Conservation (phyloP, 2,888 invertebrate genomes). For the Lobophora halterata region DNA sequence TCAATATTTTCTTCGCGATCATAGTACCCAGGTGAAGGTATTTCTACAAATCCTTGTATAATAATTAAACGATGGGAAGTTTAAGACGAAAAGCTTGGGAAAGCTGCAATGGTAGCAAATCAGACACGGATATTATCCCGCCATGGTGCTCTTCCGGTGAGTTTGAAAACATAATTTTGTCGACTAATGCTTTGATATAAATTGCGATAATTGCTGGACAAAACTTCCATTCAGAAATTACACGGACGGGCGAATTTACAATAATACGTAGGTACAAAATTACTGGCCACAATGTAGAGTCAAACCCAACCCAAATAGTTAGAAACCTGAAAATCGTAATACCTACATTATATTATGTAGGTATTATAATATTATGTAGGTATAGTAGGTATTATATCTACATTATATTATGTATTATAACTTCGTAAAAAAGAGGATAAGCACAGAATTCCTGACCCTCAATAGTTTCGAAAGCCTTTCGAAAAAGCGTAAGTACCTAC, state of each 20-base stretch:
- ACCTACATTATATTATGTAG: too few species aligned
- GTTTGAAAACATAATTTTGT: slow-evolving; percentile 14
- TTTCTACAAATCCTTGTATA: not conserved
- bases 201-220: not conserved
- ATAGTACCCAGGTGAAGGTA: too few species aligned
- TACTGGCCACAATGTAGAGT: slow-evolving; percentile 6
- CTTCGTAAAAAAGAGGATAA: too few species aligned
- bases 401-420: too few species aligned
- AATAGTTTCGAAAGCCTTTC: too few species aligned
- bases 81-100: slow-evolving; percentile 41
- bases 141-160: slow-evolving; percentile 66
- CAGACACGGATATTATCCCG: slow-evolving; percentile 48
- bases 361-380: too few species aligned
- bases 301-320: slow-evolving; percentile 3
- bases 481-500: too few species aligned
- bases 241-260: not conserved
- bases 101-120: slow-evolving; percentile 46
- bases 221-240: slow-evolving; percentile 3
- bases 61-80: slow-evolving; percentile 9
- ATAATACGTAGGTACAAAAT: slow-evolving; percentile 8
- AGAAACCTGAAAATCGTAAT: slow-evolving; percentile 1
- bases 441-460: too few species aligned
- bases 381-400: too few species aligned
- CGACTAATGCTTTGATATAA: too few species aligned
- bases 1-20: too few species aligned